Evolutionary conservation across 2,888 invertebrate species (phyloP).

Genomic region (Incurvaria masculella): DNA sequence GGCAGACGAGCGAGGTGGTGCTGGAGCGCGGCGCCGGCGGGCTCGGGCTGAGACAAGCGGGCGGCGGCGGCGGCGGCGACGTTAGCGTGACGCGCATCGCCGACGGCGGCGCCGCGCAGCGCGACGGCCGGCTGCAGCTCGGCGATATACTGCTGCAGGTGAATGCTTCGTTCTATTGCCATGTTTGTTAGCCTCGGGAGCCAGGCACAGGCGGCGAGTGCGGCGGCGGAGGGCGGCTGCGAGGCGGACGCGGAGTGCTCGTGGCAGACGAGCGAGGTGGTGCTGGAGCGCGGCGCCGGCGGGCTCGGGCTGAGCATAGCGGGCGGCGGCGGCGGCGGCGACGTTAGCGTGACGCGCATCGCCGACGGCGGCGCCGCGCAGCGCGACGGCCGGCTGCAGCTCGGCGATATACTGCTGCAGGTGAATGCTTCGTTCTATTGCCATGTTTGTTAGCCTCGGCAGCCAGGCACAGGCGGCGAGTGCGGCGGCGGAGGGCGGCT

Average conservation of each 20-base stretch:
- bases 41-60: constrained; percentile 97
- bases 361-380: constrained; percentile 94
- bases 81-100: constrained; percentile 98
- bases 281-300: constrained; percentile 79
- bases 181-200: too few relatives aligned
- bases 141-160: constrained; percentile 90
- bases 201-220: too few relatives aligned
- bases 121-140: constrained; percentile 79
- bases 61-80: constrained; percentile 93
- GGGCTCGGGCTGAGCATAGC: constrained; percentile 98
- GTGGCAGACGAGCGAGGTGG: constrained; percentile 92
- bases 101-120: constrained; percentile 88
- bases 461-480: too few relatives aligned
- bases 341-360: constrained; percentile 96
- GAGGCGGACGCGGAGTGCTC: constrained; percentile 66
- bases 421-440: too few relatives aligned
- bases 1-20: constrained; percentile 90
- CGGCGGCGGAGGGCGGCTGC: too few relatives aligned
- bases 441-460: too few relatives aligned
- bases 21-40: constrained; percentile 87
- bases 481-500: too few relatives aligned
- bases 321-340: constrained; percentile 93
- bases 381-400: constrained; percentile 77
- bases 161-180: too few relatives aligned
- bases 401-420: constrained; percentile 91